phyloP scores from a whole-genome alignment of 1,140 invertebrate genomes.

The Leucophenga varia region DNA sequence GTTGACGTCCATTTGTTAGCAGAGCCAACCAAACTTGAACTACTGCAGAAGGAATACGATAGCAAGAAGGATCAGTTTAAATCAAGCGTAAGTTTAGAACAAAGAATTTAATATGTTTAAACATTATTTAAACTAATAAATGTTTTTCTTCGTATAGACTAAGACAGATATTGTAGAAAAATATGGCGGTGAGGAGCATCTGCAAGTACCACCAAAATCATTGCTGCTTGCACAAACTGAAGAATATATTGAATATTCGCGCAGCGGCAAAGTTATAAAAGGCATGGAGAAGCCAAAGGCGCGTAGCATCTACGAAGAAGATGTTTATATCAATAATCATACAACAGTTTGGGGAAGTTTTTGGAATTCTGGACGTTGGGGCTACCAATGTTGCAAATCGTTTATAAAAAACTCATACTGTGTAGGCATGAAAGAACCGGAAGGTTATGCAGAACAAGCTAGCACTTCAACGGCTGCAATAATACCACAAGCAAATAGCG shows the following conservation, averaged over 20 bases:
- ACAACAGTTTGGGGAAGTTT: conserved; percentile 93
- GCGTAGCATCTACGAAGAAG: conserved; percentile 88
- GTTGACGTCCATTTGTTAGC: conserved; percentile 95
- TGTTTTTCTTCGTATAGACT: conserved; percentile 24
- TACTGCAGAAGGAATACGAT: conserved; percentile 87
- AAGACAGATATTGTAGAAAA: conserved; percentile 52
- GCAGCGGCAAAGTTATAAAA: conserved; percentile 82
- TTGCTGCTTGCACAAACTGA: conserved; percentile 93
- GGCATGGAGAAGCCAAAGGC: conserved; percentile 86
- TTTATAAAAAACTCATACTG: conserved; percentile 70
- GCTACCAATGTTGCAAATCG: conserved; percentile 94
- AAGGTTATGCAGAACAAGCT: conserved; percentile 26
- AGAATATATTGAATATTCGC: conserved; percentile 93
- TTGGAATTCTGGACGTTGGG: conserved; percentile 92
- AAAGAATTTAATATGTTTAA: neutral
- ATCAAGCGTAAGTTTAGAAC: conserved; percentile 52
- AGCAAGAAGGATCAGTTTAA: conserved; percentile 88
- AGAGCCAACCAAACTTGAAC: conserved; percentile 95
- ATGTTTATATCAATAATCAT: conserved; percentile 90
- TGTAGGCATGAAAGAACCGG: conserved; percentile 56
- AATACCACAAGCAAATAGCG: too few species aligned
- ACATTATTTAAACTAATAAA: neutral
- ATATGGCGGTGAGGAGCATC: conserved; percentile 81
- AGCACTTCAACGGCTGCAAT: too few species aligned
- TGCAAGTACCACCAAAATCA: conserved; percentile 81